These are phyloP conservation scores for Tragelaphus imberbis DNA, from an alignment of 2,113 vertebrate genomes.

Conservation along the genomic window DNA sequence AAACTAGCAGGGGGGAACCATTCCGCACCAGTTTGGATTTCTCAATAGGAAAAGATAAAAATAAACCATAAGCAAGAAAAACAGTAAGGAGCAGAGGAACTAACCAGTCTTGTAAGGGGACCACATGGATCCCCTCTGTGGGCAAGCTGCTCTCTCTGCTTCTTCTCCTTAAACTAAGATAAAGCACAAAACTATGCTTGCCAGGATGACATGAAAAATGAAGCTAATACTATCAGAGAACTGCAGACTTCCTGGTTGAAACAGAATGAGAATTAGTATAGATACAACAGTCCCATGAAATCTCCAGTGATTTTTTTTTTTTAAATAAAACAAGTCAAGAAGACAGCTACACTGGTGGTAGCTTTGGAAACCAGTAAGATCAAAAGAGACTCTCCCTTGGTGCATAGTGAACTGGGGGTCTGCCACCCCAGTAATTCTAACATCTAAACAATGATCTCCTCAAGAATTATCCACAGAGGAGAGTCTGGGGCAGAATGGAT, in stretches of 20 bases:
- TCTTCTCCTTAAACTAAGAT: background rate
- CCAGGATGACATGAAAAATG: background rate
- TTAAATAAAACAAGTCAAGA: background rate
- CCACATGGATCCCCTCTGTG: background rate
- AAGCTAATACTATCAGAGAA: background rate
- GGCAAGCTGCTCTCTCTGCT: background rate
- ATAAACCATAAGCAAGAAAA: too few relatives aligned
- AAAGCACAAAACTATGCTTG: background rate
- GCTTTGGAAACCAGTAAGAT: background rate
- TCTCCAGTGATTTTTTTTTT: background rate
- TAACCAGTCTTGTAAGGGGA: background rate
- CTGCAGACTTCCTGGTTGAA: background rate
- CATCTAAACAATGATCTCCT: background rate
- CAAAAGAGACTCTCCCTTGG: background rate
- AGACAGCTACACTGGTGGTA: background rate
- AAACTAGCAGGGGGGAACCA: too few relatives aligned
- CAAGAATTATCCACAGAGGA: background rate
- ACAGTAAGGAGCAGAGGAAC: background rate
- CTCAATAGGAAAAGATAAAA: too few relatives aligned
- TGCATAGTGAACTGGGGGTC: background rate
- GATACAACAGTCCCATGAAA: background rate
- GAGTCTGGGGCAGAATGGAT: background rate
- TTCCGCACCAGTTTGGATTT: too few relatives aligned
- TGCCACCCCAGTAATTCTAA: background rate
- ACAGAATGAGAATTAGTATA: background rate